These are phyloP conservation scores for Garrulus glandarius DNA, from an alignment of 2,797 vertebrate species.

Conservation along the genomic window DNA sequence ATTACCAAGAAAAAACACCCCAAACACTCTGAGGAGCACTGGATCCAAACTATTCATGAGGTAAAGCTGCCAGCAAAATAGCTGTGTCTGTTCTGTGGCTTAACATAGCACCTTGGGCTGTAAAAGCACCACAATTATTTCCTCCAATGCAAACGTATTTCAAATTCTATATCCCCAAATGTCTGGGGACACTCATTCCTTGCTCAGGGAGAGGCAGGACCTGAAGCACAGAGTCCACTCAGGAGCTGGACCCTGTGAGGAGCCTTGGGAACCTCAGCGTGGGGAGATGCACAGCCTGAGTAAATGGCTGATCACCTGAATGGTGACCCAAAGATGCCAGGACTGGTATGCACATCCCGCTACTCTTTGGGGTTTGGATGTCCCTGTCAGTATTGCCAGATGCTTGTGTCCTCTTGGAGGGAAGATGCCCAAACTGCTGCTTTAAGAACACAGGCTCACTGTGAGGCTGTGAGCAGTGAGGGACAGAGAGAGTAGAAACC, in stretches of 20 bases:
- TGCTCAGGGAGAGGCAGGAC: background rate
- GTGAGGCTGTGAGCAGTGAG: background rate
- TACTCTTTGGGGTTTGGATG: background rate
- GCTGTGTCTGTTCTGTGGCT: background rate
- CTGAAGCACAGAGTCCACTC: background rate
- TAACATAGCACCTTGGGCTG: background rate
- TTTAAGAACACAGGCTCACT: background rate
- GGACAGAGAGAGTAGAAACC: background rate
- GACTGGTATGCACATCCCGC: rapidly evolving
- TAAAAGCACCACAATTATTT: background rate
- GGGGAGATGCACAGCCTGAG: background rate
- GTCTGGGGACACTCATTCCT: background rate
- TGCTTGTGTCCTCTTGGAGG: background rate
- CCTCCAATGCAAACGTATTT: background rate
- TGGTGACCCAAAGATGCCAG: rapidly evolving
- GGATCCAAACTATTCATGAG: background rate
- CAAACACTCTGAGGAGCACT: background rate
- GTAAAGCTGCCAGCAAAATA: background rate
- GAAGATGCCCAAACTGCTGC: background rate
- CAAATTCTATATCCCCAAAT: background rate
- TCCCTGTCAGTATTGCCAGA: background rate
- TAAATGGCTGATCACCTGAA: background rate
- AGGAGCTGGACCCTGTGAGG: background rate
- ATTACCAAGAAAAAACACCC: background rate
- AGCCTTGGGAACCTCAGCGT: background rate